Percentiles rank a stretch among this genome's conserved stretches.
Evolutionary conservation across 2,888 invertebrate species (phyloP).

Genomic region (Didymodactylos carnosus): DNA sequence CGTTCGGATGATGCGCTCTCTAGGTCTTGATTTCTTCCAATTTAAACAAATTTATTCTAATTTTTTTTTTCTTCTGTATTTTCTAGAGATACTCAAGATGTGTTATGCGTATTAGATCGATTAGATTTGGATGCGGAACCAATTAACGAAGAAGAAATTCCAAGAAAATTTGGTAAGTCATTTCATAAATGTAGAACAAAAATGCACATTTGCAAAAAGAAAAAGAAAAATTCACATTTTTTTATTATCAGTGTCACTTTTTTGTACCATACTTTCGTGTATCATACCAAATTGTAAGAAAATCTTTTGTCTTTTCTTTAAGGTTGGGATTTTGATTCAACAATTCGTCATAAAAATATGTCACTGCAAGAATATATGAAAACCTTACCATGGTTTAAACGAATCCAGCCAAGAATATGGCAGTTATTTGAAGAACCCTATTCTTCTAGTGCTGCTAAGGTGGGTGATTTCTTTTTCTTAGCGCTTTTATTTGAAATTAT

Average conservation of each 20-base stretch:
- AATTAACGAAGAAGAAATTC: constrained; percentile 88
- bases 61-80: neutral
- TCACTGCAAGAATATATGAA: constrained; percentile 22
- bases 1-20: too few relatives aligned
- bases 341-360: constrained; percentile 19
- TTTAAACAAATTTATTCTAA: neutral
- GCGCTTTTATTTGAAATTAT: neutral
- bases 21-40: too few relatives aligned
- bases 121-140: constrained; percentile 86
- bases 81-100: constrained; percentile 78
- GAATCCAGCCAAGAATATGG: constrained; percentile 89
- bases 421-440: constrained; percentile 97
- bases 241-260: too few relatives aligned
- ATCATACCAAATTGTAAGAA: too few relatives aligned
- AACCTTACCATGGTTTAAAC: constrained; percentile 54
- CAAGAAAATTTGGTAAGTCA: constrained; percentile 90
- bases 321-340: constrained; percentile 36
- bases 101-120: constrained; percentile 82
- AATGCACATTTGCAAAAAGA: too few relatives aligned
- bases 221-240: too few relatives aligned
- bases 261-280: too few relatives aligned
- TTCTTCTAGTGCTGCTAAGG: constrained; percentile 89
- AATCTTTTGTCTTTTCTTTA: too few relatives aligned
- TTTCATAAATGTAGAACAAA: too few relatives aligned
- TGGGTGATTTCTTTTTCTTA: constrained; percentile 33